Evolutionary conservation across 2,797 vertebrate species (phyloP).

Genomic region (Silurus aristotelis): DNA sequence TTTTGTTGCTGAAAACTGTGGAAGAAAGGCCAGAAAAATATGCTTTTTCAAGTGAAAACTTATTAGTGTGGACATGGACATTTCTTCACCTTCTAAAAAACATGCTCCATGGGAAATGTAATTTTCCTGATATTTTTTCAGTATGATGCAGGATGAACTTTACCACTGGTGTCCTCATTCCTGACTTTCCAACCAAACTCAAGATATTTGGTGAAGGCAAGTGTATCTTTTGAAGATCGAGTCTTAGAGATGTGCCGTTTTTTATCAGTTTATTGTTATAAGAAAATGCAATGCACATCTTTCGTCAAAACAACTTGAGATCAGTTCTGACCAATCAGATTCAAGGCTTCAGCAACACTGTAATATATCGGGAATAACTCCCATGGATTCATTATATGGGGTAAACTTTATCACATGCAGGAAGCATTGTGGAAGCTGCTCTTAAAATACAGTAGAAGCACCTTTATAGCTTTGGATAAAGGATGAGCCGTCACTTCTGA

Average conservation of each 20-base stretch:
- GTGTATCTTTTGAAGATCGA: background rate
- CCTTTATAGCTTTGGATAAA: background rate
- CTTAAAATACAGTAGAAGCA: background rate
- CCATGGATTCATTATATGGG: background rate
- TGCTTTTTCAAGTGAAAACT: too few relatives aligned
- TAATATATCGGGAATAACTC: background rate
- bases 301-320: background rate
- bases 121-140: background rate
- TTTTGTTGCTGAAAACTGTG: too few relatives aligned
- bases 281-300: too few relatives aligned
- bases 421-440: background rate
- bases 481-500: background rate
- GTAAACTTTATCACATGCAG: background rate
- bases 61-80: too few relatives aligned
- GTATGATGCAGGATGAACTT: background rate
- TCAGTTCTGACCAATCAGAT: background rate
- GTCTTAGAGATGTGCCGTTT: background rate
- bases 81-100: background rate
- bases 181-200: background rate
- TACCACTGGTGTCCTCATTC: background rate
- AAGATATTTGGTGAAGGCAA: background rate
- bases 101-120: background rate
- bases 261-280: too few relatives aligned
- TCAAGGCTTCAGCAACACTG: background rate
- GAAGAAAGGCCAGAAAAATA: too few relatives aligned